Base-by-base conservation (phyloP, 2,888 invertebrate genomes). In the Beris morrisii region DNA sequence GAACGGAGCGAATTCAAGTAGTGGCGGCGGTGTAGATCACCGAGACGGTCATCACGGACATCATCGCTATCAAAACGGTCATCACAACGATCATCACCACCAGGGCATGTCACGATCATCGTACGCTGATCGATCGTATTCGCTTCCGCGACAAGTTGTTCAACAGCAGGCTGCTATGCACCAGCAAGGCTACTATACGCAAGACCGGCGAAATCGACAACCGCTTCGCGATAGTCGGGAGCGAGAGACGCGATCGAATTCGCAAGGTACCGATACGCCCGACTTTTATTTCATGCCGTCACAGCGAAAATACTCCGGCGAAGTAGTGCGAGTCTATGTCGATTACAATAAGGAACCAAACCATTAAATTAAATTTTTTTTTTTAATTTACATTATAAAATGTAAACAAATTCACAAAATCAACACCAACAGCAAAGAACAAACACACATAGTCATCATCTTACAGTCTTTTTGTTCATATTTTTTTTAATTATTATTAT, bases 201-300 rank as follows among this genome's bases (percentile, higher is more conserved):
- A 84, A 70, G 84, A 84, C 75, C 82, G 84, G 12, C 81, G 84
- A 3, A 82, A 81, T 64, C 77, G 78, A 69, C 70, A 69, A 58
- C 61, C 67, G 6, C 54, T 68, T 30, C 63, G 69, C 7, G 54
- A 65, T 7, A 64, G 66, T 38, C 57, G 53, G 75, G 80, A 79
- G 72, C 28, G 69, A 28, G 67, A 66, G 22, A 61, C 57, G 31
- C 48, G 70, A 63, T 73, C 72, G 52, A 73, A 73, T 22, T 79
- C 76, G 67, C 77, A 77, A 15, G 81, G 81, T 30, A 75, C 78
- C 3, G 81, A 81, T 72, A 81, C 81, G 58, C 81, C 94, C 0
- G 95, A 95, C 82, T 95, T 95, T 82, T 95, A 95, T 82, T 95
- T 95, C 80, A 95, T 95, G 94, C 95, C 95, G 54, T 93, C 93